Conservation (phyloP, 2,797 vertebrate genomes). For the Pogoniulus pusillus region DNA sequence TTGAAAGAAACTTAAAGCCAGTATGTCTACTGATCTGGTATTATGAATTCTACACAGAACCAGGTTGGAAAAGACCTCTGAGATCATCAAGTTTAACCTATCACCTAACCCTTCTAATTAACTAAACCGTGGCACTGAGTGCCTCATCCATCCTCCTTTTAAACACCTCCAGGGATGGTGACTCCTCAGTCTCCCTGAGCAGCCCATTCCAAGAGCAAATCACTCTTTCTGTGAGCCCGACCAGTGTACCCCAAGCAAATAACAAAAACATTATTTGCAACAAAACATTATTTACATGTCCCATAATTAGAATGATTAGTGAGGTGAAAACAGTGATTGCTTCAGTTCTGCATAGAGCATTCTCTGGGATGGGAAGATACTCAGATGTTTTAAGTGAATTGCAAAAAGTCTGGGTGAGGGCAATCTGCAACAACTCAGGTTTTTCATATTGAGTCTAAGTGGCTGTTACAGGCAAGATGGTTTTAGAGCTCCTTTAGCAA, state of each 20-base stretch:
- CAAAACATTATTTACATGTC: neutral
- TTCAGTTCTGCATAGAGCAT: neutral
- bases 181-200: too few species aligned
- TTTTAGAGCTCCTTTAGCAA: neutral
- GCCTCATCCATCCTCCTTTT: too few species aligned
- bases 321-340: neutral
- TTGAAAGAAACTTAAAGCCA: neutral
- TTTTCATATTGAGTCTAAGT: neutral
- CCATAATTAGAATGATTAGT: neutral
- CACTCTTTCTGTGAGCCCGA: too few species aligned
- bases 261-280: neutral
- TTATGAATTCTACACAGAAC: neutral
- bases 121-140: too few species aligned
- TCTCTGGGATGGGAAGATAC: neutral
- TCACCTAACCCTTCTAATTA: too few species aligned
- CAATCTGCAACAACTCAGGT: neutral
- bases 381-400: neutral
- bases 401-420: neutral
- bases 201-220: too few species aligned
- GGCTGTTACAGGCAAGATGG: neutral
- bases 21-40: neutral
- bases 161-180: too few species aligned
- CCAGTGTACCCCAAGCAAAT: neutral
- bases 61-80: too few species aligned
- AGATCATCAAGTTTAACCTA: too few species aligned